Conservation (phyloP, 2,888 invertebrate species). For the Drosophila putrida region DNA sequence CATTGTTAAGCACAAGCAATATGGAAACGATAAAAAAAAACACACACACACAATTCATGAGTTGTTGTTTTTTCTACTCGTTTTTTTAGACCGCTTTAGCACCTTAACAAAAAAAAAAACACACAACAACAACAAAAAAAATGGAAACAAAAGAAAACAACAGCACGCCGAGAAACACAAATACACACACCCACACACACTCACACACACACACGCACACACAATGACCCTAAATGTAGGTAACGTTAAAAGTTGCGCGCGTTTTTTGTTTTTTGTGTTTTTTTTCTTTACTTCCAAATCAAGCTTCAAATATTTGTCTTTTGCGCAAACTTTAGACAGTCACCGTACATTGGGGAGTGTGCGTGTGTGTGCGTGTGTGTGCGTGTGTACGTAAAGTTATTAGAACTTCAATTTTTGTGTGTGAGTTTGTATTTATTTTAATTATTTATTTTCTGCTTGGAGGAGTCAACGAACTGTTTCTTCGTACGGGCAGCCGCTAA, state of each 20-base stretch:
- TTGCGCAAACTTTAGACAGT: conserved; percentile 32
- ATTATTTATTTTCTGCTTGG: neutral
- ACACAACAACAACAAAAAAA: conserved; percentile 19
- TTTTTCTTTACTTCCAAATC: conserved; percentile 12
- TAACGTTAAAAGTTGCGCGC: conserved; percentile 44
- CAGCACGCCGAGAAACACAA: conserved; percentile 14
- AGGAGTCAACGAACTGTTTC: conserved; percentile 59
- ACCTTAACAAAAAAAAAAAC: conserved; percentile 52
- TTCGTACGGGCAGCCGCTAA: conserved; percentile 52
- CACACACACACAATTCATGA: conserved; percentile 4
- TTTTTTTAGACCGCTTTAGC: conserved; percentile 14
- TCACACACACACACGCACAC: conserved; percentile 9
- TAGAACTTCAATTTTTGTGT: conserved; percentile 3
- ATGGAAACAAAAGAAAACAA: conserved; percentile 19
- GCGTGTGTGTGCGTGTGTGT: neutral
- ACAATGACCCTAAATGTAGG: conserved; percentile 24
- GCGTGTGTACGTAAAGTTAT: conserved; percentile 1
- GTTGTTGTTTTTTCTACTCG: conserved; percentile 9
- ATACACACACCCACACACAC: conserved; percentile 1
- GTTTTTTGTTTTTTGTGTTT: conserved; percentile 13
- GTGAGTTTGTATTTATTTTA: neutral
- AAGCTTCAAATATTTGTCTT: conserved; percentile 40
- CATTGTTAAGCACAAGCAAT: conserved; percentile 35
- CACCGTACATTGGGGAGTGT: conserved; percentile 7
- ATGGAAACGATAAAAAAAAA: conserved; percentile 31